These are phyloP conservation scores for Peromyscus attwateri DNA, from an alignment of 2,797 vertebrate genomes.

Conservation along the genomic window DNA sequence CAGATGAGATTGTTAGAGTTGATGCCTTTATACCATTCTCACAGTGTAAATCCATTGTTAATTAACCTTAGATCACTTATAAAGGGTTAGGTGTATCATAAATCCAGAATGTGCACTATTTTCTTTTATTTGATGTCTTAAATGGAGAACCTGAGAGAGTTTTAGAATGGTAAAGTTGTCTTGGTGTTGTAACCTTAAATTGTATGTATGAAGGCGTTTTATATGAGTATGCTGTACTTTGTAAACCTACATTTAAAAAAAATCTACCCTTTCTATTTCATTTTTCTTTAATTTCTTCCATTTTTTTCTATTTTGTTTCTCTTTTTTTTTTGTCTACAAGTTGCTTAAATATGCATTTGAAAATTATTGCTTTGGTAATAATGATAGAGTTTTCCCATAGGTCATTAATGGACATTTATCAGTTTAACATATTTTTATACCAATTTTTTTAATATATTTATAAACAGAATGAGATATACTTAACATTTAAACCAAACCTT, in stretches of 20 bases:
- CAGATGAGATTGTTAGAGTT: background rate
- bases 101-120: constrained; percentile 74
- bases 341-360: constrained; percentile 84
- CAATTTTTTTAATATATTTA: constrained; percentile 39
- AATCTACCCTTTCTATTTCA: constrained; percentile 79
- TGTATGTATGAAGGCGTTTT: constrained; percentile 68
- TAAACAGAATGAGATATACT: constrained; percentile 9
- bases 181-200: constrained; percentile 63
- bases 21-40: background rate
- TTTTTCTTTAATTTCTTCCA: constrained; percentile 62
- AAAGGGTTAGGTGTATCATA: constrained; percentile 21
- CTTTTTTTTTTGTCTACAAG: constrained; percentile 76
- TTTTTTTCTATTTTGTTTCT: constrained; percentile 64
- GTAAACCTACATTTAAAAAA: constrained; percentile 60
- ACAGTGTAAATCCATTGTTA: background rate
- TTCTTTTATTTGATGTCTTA: constrained; percentile 62
- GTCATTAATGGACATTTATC: background rate
- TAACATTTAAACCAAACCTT: constrained; percentile 47
- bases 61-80: constrained; percentile 21
- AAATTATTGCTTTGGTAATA: constrained; percentile 74
- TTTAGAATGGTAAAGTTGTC: constrained; percentile 75
- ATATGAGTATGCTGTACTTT: constrained; percentile 68
- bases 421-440: constrained; percentile 49
- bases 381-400: constrained; percentile 14
- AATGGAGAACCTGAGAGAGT: constrained; percentile 82